Conservation (phyloP, 2,888 invertebrate species). For the Cancer borealis region DNA sequence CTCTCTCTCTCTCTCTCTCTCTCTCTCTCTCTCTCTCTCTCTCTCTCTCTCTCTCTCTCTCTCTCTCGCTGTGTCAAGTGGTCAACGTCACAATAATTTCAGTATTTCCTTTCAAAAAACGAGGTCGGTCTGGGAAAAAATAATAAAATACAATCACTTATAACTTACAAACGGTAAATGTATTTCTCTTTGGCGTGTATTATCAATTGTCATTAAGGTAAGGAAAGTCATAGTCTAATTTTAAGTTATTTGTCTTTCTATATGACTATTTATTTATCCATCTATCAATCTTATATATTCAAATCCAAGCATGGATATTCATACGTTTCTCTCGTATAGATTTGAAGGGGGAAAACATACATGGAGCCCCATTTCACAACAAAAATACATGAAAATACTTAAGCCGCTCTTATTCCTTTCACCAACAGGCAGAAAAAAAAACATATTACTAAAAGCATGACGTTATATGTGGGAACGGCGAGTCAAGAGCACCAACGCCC, state of each 20-base stretch:
- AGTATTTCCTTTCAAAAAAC: neutral
- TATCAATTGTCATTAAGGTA: neutral
- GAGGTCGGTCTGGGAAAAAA: neutral
- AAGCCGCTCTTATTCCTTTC: neutral
- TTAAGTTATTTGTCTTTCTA: neutral
- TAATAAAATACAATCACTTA: too few relatives aligned
- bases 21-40: slow-evolving; percentile 28
- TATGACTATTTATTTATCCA: neutral
- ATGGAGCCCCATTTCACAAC: neutral
- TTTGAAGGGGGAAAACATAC: neutral
- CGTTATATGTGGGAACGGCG: neutral
- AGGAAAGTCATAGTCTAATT: neutral
- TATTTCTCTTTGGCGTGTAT: neutral
- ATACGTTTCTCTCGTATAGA: neutral
- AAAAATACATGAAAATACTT: neutral
- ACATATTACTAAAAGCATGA: neutral
- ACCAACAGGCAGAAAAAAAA: neutral
- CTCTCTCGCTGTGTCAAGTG: neutral
- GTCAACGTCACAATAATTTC: neutral
- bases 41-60: neutral
- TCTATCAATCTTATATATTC: neutral
- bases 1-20: slow-evolving; percentile 23
- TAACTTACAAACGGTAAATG: too few relatives aligned
- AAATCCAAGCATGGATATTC: too few relatives aligned
- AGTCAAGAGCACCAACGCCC: neutral